A percentile compares a stretch with the other conserved stretches of the same genome.
phyloP scores from a whole-genome alignment of 2,888 invertebrate genomes.

The Hymenopus coronatus region DNA sequence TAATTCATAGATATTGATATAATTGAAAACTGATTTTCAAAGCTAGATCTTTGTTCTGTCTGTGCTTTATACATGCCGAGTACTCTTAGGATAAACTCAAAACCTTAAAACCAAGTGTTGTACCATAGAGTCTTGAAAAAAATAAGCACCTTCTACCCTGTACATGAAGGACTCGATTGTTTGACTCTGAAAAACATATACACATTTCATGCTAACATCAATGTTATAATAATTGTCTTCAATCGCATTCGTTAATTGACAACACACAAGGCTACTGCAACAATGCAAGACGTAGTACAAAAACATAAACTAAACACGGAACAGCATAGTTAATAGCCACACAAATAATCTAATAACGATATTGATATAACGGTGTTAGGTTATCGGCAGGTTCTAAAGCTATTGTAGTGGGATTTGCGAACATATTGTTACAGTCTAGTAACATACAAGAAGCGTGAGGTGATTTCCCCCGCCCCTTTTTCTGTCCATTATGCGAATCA shows the following conservation, averaged over 20 bases:
- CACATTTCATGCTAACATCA: neutral
- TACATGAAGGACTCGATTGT: neutral
- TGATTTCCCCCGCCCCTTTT: no score
- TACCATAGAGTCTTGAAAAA: constrained; percentile 27
- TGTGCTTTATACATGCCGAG: neutral
- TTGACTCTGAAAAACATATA: neutral
- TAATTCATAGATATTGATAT: no score
- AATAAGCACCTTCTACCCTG: constrained; percentile 18
- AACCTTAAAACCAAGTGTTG: neutral
- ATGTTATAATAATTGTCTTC: neutral
- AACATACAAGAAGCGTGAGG: no score
- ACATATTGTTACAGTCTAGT: no score
- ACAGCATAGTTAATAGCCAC: neutral
- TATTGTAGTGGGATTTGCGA: no score
- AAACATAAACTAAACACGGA: neutral
- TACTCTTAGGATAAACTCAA: neutral
- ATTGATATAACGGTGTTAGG: no score
- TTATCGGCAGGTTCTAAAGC: no score
- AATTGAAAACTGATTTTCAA: no score
- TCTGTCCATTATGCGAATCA: no score
- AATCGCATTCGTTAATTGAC: neutral
- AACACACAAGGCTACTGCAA: neutral
- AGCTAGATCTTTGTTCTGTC: neutral
- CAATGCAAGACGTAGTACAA: neutral
- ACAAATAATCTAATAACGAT: neutral